Evolutionary conservation across 2,888 invertebrate genomes (phyloP), one percentile per base, ranked within the genome.

Genomic region (Gibbula magus): DNA sequence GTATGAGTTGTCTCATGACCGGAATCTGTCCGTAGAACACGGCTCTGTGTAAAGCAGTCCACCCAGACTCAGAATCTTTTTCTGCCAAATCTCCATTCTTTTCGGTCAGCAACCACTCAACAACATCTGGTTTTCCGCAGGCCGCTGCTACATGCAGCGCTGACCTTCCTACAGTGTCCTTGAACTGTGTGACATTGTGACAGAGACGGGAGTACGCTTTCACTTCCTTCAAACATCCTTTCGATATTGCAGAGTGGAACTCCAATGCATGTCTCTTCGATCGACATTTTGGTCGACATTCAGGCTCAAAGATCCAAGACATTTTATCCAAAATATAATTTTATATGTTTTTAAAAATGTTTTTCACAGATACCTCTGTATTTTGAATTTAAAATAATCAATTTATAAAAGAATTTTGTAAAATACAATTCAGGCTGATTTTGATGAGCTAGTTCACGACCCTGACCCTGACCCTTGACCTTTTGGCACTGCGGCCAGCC

Each of bases 1-100:
- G 95, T 86, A 96, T 94, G 2, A 97, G 93, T 54, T 95, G 93
- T 16, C 96, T 95, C 25, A 96, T 96, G 52, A 95, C 94, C 88
- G 95, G 94, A 84, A 97, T 94, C 88, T 96, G 96, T 0, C 97
- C 97, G 93, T 96, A 96, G 92, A 96, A 96, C 29, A 97, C 93
- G 83, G 96, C 96, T 77, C 96, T 94, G 91, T 97, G 97, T 32
- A 97, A 93, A 0, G 97, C 95, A 10, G 96, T 97, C 92, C 96
- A 96, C 0, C 96, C 96, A 0, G 96, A 96, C 91, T 96, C 96
- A 0, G 93, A 89, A 91, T 96, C 96, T 82, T 94, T 94, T 0
- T 94, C 94, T 89, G 96, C 95, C 3, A 95, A 93, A 79, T 96
- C 95, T 0, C 95, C 95, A 81, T 94, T 93, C 75, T 89, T 90